Conservation (phyloP, 2,888 invertebrate species). For the Spodoptera littoralis region DNA sequence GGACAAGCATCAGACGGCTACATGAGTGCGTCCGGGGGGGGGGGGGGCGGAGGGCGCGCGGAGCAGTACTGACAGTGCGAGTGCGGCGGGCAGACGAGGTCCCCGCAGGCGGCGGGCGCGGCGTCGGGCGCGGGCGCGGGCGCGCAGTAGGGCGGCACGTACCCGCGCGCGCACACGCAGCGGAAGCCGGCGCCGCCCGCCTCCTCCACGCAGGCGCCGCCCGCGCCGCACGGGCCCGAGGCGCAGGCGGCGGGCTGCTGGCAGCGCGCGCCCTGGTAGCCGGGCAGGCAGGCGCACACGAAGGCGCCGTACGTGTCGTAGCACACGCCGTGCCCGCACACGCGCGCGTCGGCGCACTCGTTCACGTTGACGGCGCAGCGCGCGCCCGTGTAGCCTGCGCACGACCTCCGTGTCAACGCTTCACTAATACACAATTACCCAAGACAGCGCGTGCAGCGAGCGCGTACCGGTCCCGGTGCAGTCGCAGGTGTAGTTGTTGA, state of each 20-base stretch:
- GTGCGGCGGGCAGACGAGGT: constrained; percentile 89
- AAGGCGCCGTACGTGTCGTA: constrained; percentile 95
- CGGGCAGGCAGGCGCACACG: constrained; percentile 93
- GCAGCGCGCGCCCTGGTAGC: constrained; percentile 94
- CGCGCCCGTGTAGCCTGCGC: constrained; percentile 91
- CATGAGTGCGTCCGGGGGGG: constrained; percentile 80
- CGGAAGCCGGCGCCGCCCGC: constrained; percentile 80
- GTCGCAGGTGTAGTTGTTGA: constrained; percentile 93
- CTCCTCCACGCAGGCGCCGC: constrained; percentile 92
- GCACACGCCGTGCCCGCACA: constrained; percentile 93
- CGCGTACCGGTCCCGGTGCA: constrained; percentile 90
- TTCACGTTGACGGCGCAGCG: constrained; percentile 94
- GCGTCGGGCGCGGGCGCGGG: constrained; percentile 68
- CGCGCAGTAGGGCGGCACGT: constrained; percentile 79
- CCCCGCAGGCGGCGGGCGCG: constrained; percentile 76
- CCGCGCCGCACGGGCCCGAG: constrained; percentile 92
- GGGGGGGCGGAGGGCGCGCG: constrained; percentile 91
- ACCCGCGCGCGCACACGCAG: constrained; percentile 92
- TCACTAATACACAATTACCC: not conserved
- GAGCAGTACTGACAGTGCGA: constrained; percentile 88
- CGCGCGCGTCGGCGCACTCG: constrained; percentile 91
- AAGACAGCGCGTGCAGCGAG: no score
- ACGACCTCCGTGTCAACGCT: not conserved
- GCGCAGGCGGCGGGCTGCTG: constrained; percentile 91
- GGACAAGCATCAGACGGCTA: not conserved